Evolutionary conservation across 2,113 vertebrate species (phyloP), one percentile per base, ranked within the genome.

Genomic region (Hemibagrus wyckioides): DNA sequence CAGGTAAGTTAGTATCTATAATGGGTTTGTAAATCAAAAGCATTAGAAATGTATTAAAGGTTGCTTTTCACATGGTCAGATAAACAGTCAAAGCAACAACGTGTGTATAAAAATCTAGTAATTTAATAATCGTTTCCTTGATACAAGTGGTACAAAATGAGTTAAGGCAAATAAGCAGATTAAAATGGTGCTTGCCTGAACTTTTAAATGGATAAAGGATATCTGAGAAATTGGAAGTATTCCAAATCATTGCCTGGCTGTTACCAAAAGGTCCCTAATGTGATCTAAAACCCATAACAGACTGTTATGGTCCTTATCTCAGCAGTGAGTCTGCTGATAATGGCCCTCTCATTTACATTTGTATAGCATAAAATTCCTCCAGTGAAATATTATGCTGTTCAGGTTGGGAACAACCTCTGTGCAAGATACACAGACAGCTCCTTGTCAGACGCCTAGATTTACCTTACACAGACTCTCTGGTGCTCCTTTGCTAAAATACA

Each of bases 341-440:
- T 65, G 61, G 57, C 44, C 81, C 50, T 80, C 88, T 90, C 88
- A 89, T 92, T 91, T 88, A 82, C 89, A 89, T 88, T 52, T 90
- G 87, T 90, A 91, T 90, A 79, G 87, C 88, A 87, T 89, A 89
- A 80, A 89, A 90, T 90, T 90, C 87, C 84, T 82, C 56, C 30
- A 85, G 87, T 90, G 89, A 90, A 92, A 92, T 89, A 91, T 91
- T 82, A 88, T 25, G 85, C 89, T 87, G 65, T 56, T 61, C 89
- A 83, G 71, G 67, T 80, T 82, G 56, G 59, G n/a, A 82, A 85
- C 82, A 28, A 54, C 19, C 11, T 52, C 59, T 75, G 39, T 63
- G 48, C 59, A 52, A 76, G 84, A 57, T 41, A 65, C 82, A 85
- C 80, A 83, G 86, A 88, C 80, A 73, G 80, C 67, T 83, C 71